phyloP scores from a whole-genome alignment of 2,888 invertebrate species.

The Microctonus aethiopoides region DNA sequence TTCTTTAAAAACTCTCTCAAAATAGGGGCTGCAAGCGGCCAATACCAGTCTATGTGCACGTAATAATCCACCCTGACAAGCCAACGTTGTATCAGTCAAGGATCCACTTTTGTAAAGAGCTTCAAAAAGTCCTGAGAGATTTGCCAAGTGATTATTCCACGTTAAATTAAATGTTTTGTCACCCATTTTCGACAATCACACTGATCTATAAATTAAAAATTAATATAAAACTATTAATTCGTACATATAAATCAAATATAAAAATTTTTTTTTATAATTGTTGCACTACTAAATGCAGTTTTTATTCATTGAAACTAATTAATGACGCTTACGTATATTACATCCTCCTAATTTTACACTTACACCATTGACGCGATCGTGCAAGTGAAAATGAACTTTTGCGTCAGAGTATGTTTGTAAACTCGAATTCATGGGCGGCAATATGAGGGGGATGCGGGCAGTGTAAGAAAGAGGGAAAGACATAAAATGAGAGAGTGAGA shows the following conservation, averaged over 20 bases:
- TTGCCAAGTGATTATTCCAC: slow-evolving; percentile 81
- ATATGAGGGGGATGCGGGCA: slow-evolving; percentile 17
- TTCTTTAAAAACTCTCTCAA: slow-evolving; percentile 80
- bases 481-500: slow-evolving; percentile 29
- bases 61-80: slow-evolving; percentile 78
- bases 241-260: no score
- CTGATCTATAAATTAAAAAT: neutral
- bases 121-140: slow-evolving; percentile 77
- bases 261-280: neutral
- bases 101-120: slow-evolving; percentile 77
- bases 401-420: slow-evolving; percentile 30
- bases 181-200: slow-evolving; percentile 64
- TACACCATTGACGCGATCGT: neutral
- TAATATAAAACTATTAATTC: neutral
- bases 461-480: slow-evolving; percentile 27
- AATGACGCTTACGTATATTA: slow-evolving; percentile 11
- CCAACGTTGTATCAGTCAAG: slow-evolving; percentile 78
- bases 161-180: slow-evolving; percentile 77
- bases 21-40: slow-evolving; percentile 81
- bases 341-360: slow-evolving; percentile 13
- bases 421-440: slow-evolving; percentile 30
- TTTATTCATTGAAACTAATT: slow-evolving; percentile 11
- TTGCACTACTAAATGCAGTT: neutral
- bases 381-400: slow-evolving; percentile 24
- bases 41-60: slow-evolving; percentile 79